Evolutionary conservation across 2,888 invertebrate species (phyloP), one percentile per base, ranked within the genome.

Genomic region (Hecatera dysodea): DNA sequence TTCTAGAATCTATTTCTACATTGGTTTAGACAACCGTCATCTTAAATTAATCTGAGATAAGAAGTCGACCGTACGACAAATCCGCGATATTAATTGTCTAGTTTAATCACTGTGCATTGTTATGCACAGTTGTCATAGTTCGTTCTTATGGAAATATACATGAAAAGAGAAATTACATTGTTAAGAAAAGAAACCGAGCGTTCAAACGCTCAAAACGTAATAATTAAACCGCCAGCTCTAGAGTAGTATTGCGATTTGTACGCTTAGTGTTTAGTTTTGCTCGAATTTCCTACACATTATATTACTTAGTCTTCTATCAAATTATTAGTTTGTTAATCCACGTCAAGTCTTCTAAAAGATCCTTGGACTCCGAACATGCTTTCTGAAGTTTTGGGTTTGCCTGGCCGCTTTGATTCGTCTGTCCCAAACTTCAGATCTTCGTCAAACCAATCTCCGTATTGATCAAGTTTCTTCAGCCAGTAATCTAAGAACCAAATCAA

Each of bases 321-420:
- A 29, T 29, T 29, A 29, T 6, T 29, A 29, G 29, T 7, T 29
- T 29, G 33, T 33, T 87, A 95, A 93, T 69, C 94, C 90, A 56
- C 93, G 91, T 72, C 77, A 52, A 82, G 71, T 72, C 66, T 2
- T 44, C 73, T 73, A 19, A 82, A 82, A 4, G 80, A 77, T 39
- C 81, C 81, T 4, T 95, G 94, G 17, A 94, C 81, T 2, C 96
- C 96, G 78, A 96, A 96, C 44, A 96, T 85, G 50, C 92, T 93
- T 65, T 93, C 92, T 1, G 91, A 86, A 50, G 95, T 94, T 84
- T 93, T 95, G 5, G 95, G 93, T 82, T 92, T 93, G 15, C 96
- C 96, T 15, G 92, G 93, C 60, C 96, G 87, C 83, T 93, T 93
- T 48, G 90, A 89, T 84, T 96, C 96, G 83, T 96, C 93, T 0